Base-by-base conservation (phyloP, 2,797 vertebrate species). In the Anisognathus igniventris region DNA sequence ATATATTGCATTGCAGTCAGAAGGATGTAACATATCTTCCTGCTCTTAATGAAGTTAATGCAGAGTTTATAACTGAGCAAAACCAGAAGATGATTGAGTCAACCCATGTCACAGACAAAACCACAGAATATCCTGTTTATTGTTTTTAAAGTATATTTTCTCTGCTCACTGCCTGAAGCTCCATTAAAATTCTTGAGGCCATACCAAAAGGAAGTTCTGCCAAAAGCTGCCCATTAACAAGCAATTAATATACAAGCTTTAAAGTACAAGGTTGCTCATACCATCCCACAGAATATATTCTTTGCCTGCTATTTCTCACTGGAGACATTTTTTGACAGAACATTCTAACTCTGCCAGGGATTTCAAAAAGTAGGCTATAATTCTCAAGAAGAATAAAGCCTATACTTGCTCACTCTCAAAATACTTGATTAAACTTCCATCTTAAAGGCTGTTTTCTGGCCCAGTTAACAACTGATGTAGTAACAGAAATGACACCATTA, bases 201-300 rank as follows among this genome's bases (percentile, higher is more conserved):
- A 44, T 48, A 84, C 45, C 91, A 79, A 72, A 62, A 85, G 62
- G 76, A 82, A 73, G 66, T 62, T 37, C 91, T 95, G 94, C 57
- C 57, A 58, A 37, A 37, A 80, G 77, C 83, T 95, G 73, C 75
- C 92, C 93, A 90, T 96, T 93, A 95, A 70, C 67, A 66, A 92
- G 78, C 87, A 95, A 95, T 93, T 95, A 95, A 96, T 91, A 92
- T 44, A 91, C 44, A 31, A 82, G 90, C 78, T 91, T 87, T 92
- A 72, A 91, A 89, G 87, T 11, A 88, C 84, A 68, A 87, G 78
- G 94, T 58, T 92, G 93, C 87, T 95, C 58, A 54, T 92, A 79
- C 87, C 89, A 89, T 91, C 85, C 93, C 91, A 89, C 91, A 93
- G 90, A 93, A 92, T 88, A 90, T 87, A 95, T 92, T 89, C 93